Evolutionary conservation across 2,888 invertebrate genomes (phyloP), one percentile per base, ranked within the genome.

Genomic region (Agrotis segetum): DNA sequence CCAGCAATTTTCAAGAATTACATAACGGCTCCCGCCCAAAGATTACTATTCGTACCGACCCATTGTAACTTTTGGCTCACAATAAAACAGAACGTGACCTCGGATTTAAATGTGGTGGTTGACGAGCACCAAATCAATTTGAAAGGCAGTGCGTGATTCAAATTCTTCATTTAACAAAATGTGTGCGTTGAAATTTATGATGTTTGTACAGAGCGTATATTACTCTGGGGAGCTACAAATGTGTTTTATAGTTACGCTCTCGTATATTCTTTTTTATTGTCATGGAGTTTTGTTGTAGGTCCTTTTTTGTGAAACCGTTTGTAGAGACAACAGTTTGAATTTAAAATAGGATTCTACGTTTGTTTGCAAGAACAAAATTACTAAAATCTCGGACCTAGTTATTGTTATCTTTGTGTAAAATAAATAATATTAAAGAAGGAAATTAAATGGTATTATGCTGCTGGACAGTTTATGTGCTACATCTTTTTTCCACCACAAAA

Each of bases 31-130:
- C 87, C 84, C 79, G 56, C 81, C 68, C 79, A 84, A 81, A 90
- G 90, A 92, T 93, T 93, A 92, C 93, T 84, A 85, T 85, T 85
- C 91, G 87, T 84, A 83, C 81, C 84, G 78, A 84, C 85, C 86
- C 88, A 91, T 92, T 93, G 92, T 94, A 94, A 94, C 94, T 93
- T 94, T 92, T 91, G 91, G 91, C 91, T 91, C 92, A 93, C 93
- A 93, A 94, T 95, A 94, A 94, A 94, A 89, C 83, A 79, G 89
- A 71, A 93, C 95, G 95, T 95, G 95, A 93, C 92, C 85, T 66
- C 89, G 88, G 87, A 87, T 88, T 90, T 93, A 94, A 95, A 95
- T 94, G 91, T 84, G 87, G 85, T 88, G 88, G 90, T 93, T 93
- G 89, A 87, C 86, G 87, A 78, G 85, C 87, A 92, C 90, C 91